Percentiles rank a stretch among this genome's conserved stretches.
Conservation (phyloP, 2,888 invertebrate species). For the Orthosia incerta region DNA sequence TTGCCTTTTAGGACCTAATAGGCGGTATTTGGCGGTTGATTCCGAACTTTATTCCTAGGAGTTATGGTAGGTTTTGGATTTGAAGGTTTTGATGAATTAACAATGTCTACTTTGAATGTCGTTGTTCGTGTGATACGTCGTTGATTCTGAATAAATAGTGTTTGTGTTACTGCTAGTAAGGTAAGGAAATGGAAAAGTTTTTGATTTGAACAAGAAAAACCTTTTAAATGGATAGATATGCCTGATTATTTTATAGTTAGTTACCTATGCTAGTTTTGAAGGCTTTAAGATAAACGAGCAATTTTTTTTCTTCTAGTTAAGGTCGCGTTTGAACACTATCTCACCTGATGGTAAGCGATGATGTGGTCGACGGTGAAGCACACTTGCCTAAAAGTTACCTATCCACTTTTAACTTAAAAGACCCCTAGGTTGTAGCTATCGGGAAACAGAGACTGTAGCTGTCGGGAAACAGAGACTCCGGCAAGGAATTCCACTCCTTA, state of each 20-base stretch:
- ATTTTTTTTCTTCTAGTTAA: too few species aligned
- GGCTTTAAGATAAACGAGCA: not conserved
- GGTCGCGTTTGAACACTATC: too few species aligned
- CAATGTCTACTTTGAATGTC: conserved; percentile 59
- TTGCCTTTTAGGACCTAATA: conserved; percentile 68
- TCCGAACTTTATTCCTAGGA: conserved; percentile 18
- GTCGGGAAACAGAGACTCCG: too few species aligned
- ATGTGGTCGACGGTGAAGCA: too few species aligned
- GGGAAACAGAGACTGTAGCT: too few species aligned
- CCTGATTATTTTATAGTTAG: not conserved
- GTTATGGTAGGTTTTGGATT: conserved; percentile 39
- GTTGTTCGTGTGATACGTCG: conserved; percentile 61
- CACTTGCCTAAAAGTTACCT: too few species aligned
- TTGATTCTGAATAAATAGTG: conserved; percentile 65
- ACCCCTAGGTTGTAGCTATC: too few species aligned
- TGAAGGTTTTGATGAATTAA: conserved; percentile 53
- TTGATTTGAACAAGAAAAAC: conserved; percentile 12
- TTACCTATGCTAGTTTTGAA: not conserved
- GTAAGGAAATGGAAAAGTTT: conserved; percentile 28
- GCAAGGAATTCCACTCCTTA: too few species aligned
- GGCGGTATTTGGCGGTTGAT: conserved; percentile 34
- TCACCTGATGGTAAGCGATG: too few species aligned
- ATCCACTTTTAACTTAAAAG: too few species aligned
- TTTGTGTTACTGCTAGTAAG: conserved; percentile 42
- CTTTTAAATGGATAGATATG: conserved; percentile 1